phyloP scores from a whole-genome alignment of 2,888 invertebrate genomes.

The Endomychus coccineus region DNA sequence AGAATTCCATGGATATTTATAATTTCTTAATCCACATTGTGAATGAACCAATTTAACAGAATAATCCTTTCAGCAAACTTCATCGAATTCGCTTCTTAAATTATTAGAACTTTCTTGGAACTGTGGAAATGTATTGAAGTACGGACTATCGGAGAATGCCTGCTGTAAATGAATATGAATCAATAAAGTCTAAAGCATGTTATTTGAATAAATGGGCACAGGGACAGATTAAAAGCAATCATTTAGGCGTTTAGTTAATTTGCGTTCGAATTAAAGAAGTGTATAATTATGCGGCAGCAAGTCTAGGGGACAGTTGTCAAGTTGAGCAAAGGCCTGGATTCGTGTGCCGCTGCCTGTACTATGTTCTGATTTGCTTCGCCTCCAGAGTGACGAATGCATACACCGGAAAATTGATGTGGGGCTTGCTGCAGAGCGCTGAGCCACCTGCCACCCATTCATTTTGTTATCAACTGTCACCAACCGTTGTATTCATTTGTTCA shows the following conservation, averaged over 20 bases:
- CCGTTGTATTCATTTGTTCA: slow-evolving; percentile 1
- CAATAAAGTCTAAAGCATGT: too few relatives aligned
- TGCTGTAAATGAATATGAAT: too few relatives aligned
- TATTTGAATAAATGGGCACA: too few relatives aligned
- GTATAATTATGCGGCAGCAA: slow-evolving; percentile 1
- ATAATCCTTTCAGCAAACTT: too few relatives aligned
- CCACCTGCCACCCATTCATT: slow-evolving; percentile 1
- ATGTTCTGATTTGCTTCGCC: neutral
- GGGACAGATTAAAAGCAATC: neutral
- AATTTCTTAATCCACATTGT: too few relatives aligned
- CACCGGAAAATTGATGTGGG: slow-evolving; percentile 5
- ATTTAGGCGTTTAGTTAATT: slow-evolving; percentile 1
- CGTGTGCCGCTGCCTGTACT: neutral
- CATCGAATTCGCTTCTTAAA: too few relatives aligned
- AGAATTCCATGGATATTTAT: too few relatives aligned
- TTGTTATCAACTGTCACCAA: neutral
- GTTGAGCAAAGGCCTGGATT: neutral
- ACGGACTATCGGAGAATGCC: too few relatives aligned
- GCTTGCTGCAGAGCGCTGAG: neutral
- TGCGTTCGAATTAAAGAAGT: neutral
- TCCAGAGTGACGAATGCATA: slow-evolving; percentile 2
- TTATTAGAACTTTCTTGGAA: too few relatives aligned
- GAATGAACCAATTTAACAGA: too few relatives aligned
- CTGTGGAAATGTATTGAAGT: too few relatives aligned
- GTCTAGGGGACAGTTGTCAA: neutral